Evolutionary conservation across 2,888 invertebrate genomes (phyloP).

Genomic region (Caenorhabditis sp.): DNA sequence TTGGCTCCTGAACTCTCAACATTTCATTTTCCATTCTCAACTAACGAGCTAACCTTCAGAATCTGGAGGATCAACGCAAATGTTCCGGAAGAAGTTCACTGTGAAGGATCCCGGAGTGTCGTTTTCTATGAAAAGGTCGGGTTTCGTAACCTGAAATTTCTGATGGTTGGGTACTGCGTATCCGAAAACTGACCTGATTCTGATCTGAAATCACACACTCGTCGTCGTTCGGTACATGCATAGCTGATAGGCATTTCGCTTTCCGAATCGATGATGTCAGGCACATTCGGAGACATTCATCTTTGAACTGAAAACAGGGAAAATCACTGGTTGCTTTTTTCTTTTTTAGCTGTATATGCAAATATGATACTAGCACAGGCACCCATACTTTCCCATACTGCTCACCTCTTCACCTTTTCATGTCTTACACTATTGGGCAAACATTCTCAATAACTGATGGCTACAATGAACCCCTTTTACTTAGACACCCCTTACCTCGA

Average conservation of each 20-base stretch:
- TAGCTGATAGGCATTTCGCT: conserved; percentile 65
- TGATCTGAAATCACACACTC: conserved; percentile 68
- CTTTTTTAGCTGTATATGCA: too few relatives aligned
- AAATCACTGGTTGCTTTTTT: too few relatives aligned
- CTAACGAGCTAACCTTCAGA: conserved; percentile 57
- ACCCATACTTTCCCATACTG: too few relatives aligned
- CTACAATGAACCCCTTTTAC: too few relatives aligned
- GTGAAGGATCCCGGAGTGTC: conserved; percentile 58
- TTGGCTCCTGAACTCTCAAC: conserved; percentile 39
- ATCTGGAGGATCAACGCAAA: conserved; percentile 64
- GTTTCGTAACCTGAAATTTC: conserved; percentile 55
- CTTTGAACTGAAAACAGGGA: conserved; percentile 66
- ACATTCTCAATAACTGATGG: too few relatives aligned
- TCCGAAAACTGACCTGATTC: conserved; percentile 48
- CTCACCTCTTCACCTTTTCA: too few relatives aligned
- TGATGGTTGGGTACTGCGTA: background rate
- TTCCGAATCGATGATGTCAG: conserved; percentile 61
- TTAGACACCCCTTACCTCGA: background rate
- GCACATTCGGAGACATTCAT: conserved; percentile 69
- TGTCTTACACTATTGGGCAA: too few relatives aligned
- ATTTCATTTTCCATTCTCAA: background rate
- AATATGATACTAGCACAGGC: too few relatives aligned
- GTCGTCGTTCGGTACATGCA: conserved; percentile 68
- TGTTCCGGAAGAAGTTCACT: conserved; percentile 64
- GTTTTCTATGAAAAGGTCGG: conserved; percentile 64